Percentiles rank a stretch among this genome's conserved stretches.
These are phyloP conservation scores for Platichthys stellatus DNA, from an alignment of 2,113 vertebrate species.

Conservation along the genomic window DNA sequence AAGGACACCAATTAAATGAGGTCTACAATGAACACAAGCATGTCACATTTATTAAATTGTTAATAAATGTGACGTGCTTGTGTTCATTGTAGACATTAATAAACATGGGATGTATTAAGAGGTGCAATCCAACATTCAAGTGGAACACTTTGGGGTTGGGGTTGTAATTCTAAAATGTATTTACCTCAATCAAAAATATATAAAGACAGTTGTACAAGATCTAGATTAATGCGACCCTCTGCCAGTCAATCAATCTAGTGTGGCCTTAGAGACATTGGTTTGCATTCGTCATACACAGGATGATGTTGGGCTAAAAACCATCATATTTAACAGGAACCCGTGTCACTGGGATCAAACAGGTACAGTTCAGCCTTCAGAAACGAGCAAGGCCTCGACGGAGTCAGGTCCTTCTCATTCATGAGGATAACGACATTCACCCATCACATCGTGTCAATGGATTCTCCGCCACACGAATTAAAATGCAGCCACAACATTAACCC, in stretches of 20 bases:
- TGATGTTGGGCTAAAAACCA: not conserved
- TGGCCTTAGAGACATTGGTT: not conserved
- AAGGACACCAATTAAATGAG: not conserved
- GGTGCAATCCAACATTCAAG: not conserved
- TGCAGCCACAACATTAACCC: not conserved
- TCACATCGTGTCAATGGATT: slow-evolving; percentile 11
- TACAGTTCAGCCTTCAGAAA: slow-evolving; percentile 10
- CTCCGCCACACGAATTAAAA: not conserved
- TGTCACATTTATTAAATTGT: too few species aligned
- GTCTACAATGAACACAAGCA: too few species aligned
- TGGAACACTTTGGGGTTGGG: not conserved
- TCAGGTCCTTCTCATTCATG: slow-evolving; percentile 43
- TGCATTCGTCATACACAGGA: not conserved
- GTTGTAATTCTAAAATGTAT: too few species aligned
- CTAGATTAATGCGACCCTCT: not conserved
- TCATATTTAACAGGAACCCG: too few species aligned
- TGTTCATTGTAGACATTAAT: too few species aligned
- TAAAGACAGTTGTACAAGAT: not conserved
- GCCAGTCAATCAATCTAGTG: not conserved
- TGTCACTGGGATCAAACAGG: not conserved
- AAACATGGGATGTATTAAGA: not conserved
- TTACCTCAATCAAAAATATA: too few species aligned
- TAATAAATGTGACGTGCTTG: not conserved
- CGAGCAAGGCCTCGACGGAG: slow-evolving; percentile 36
- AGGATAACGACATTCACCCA: slow-evolving; percentile 30